These are phyloP conservation scores for Leucophenga varia DNA, from an alignment of 1,140 invertebrate genomes.

Conservation along the genomic window DNA sequence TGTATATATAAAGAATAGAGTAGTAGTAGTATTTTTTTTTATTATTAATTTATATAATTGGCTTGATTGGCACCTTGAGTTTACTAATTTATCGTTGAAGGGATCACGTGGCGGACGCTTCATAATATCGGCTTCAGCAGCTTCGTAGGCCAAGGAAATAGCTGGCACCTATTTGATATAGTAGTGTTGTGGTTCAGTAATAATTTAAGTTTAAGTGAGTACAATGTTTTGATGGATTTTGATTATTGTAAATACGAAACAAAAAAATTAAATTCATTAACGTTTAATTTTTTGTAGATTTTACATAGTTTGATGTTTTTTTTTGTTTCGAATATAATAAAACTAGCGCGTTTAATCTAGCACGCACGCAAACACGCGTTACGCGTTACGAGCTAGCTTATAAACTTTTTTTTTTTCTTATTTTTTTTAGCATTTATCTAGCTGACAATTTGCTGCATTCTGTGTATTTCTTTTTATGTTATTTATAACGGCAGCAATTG, in stretches of 20 bases:
- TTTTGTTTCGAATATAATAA: no score
- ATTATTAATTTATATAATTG: constrained; percentile 41
- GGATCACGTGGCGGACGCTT: constrained; percentile 98
- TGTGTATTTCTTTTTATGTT: neutral
- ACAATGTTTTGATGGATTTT: neutral
- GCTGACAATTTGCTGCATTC: constrained; percentile 4
- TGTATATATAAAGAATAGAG: no score
- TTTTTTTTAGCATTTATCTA: neutral
- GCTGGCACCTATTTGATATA: constrained; percentile 84
- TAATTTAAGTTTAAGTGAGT: neutral
- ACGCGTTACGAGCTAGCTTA: no score
- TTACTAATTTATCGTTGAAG: constrained; percentile 94
- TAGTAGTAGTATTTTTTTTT: no score
- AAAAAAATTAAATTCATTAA: no score
- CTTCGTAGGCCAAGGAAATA: constrained; percentile 99
- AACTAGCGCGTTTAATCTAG: no score
- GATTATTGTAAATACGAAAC: neutral
- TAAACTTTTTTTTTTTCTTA: no score
- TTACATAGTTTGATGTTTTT: no score
- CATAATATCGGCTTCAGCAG: constrained; percentile 99
- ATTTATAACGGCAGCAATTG: constrained; percentile 11
- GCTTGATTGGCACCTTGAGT: constrained; percentile 84
- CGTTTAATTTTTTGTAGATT: no score
- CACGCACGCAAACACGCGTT: no score
- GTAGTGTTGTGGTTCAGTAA: constrained; percentile 25